A percentile compares a stretch with the other conserved stretches of the same genome.
phyloP scores from a whole-genome alignment of 2,888 invertebrate species.

The Athalia rosae region DNA sequence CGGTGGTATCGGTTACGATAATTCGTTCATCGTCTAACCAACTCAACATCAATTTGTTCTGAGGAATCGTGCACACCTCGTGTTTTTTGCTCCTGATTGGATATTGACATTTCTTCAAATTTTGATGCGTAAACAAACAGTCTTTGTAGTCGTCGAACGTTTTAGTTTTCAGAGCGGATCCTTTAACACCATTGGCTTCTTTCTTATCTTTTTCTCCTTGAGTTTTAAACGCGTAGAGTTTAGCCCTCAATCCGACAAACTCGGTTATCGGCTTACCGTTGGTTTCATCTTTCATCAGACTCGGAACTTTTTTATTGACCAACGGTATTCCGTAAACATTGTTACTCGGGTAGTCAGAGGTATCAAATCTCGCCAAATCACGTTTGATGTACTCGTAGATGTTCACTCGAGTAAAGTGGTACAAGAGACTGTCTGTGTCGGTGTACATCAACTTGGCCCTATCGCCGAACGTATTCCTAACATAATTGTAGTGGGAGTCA shows the following conservation, averaged over 20 bases:
- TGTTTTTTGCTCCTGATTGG: too few species aligned
- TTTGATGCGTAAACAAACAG: too few species aligned
- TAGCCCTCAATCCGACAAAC: constrained; percentile 10
- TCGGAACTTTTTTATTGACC: constrained; percentile 8
- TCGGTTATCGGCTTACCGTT: neutral
- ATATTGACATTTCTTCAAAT: too few species aligned
- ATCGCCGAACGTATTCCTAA: constrained; percentile 41
- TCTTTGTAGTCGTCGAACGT: constrained; percentile 47
- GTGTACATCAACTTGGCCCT: constrained; percentile 46
- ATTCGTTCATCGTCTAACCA: constrained; percentile 47
- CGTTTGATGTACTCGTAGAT: constrained; percentile 41
- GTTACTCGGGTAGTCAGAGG: too few species aligned
- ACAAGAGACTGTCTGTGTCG: constrained; percentile 47
- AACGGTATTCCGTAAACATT: neutral
- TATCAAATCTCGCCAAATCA: too few species aligned
- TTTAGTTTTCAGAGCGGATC: constrained; percentile 34
- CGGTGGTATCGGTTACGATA: constrained; percentile 36
- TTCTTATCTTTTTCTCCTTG: neutral
- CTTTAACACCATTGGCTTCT: constrained; percentile 43
- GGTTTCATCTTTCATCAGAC: constrained; percentile 7
- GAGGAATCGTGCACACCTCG: constrained; percentile 47
- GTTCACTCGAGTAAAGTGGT: constrained; percentile 26
- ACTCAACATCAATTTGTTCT: constrained; percentile 45
- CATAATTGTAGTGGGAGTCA: constrained; percentile 53
- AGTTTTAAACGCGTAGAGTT: neutral